Conservation (phyloP, 2,113 vertebrate species). For the Etheostoma cragini region DNA sequence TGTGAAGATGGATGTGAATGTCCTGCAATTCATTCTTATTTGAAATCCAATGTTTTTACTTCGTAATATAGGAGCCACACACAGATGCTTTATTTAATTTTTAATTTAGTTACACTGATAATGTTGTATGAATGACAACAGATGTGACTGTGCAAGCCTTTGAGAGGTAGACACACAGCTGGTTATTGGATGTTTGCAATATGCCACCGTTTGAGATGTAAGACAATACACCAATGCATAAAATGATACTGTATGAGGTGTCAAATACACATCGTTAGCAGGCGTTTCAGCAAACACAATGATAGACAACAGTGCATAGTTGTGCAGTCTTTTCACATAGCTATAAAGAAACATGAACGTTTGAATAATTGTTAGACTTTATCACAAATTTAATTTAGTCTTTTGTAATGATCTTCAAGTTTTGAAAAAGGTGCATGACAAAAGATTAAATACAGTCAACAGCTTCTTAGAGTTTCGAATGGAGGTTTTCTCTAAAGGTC, state of each 20-base stretch:
- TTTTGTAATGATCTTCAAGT: conserved; percentile 5
- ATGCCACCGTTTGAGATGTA: conserved; percentile 29
- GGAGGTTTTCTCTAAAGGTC: background rate
- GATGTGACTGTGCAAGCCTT: conserved; percentile 11
- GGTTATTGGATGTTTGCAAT: conserved; percentile 17
- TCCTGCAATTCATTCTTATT: conserved; percentile 6
- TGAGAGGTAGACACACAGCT: conserved; percentile 45
- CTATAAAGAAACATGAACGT: background rate
- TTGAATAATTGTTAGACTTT: background rate
- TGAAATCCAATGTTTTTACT: conserved; percentile 9
- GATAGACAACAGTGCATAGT: conserved; percentile 22
- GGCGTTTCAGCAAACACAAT: conserved; percentile 18
- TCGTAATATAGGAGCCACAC: conserved; percentile 21
- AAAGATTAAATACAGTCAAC: background rate
- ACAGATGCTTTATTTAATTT: conserved; percentile 46
- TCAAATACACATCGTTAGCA: conserved; percentile 18
- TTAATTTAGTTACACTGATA: conserved; percentile 61
- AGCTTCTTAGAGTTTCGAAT: fast-evolving
- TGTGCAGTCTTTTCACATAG: conserved; percentile 2
- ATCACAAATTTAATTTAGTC: background rate
- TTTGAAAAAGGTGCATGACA: background rate
- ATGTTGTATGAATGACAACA: conserved; percentile 40
- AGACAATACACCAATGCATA: conserved; percentile 24
- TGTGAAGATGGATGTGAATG: background rate
- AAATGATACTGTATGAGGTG: conserved; percentile 20